Evolutionary conservation across 2,797 vertebrate genomes (phyloP), one percentile per base, ranked within the genome.

Genomic region (Acomys russatus): DNA sequence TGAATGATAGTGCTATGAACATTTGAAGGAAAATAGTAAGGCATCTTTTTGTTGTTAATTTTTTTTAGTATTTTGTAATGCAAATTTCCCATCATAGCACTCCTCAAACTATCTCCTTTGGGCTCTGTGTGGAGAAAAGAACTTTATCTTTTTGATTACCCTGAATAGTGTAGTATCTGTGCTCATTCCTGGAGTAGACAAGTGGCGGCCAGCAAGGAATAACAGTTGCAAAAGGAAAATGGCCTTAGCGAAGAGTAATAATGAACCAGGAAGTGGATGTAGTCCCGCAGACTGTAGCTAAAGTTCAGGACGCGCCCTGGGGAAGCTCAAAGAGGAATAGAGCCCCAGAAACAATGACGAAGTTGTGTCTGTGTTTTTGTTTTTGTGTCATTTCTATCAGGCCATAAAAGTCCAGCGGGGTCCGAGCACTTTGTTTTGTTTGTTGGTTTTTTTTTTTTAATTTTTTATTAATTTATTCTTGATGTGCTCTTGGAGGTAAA

Each of bases 101-200:
- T 70, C 82, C 64, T 77, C 25, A 15, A 23, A 80, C 20, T 23
- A 59, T 54, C 4, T 14, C n/a, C 33, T 87, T 44, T 85, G 79
- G 95, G 6, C 9, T 90, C 63, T 88, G 3, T 74, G 74, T 74
- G 83, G 18, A 38, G 20, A 44, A 92, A 92, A 92, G 10, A 56
- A 68, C 5, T 76, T 94, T 80, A 33, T 73, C 76, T 70, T 90
- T 96, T 61, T 88, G n/a, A 10, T 76, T 88, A 63, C 66, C 9
- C 25, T 90, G 86, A 91, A 59, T 74, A 92, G 33, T 33, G 12
- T 20, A 73, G 1, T 59, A 63, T 33, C n/a, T 44, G 0, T 23
- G 64, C 20, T 59, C 17, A 38, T 71, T 66, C 79, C 9, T 28
- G 68, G 3, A 93, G 14, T 44, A 93, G 63, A 33, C 68, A 73